Evolutionary conservation across 2,888 invertebrate species (phyloP).

Genomic region (Sminthurinus aureus): DNA sequence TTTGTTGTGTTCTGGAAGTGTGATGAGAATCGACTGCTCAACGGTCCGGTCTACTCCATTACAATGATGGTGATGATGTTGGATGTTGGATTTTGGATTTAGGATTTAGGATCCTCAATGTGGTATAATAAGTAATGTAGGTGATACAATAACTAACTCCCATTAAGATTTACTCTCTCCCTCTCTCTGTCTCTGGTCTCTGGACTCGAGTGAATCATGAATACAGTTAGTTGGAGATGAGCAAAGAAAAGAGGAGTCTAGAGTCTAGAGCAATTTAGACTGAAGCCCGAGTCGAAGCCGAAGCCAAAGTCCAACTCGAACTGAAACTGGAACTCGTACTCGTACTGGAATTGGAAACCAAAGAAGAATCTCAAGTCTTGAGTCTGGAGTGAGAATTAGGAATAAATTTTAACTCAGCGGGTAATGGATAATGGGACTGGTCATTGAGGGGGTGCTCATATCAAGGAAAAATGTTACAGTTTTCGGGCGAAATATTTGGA

Average conservation of each 20-base stretch:
- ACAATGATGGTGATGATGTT: no score
- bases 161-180: conserved; percentile 25
- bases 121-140: not conserved
- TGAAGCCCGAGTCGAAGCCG: no score
- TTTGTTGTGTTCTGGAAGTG: not conserved
- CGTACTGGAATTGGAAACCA: no score
- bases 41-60: no score
- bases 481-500: conserved; percentile 52
- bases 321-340: no score
- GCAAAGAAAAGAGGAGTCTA: not conserved
- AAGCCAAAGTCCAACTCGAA: no score
- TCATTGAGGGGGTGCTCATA: conserved; percentile 43
- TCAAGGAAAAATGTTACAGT: conserved; percentile 49
- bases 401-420: conserved; percentile 52
- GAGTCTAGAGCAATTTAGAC: no score
- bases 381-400: conserved; percentile 33
- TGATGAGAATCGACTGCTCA: not conserved
- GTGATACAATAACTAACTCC: conserved; percentile 35
- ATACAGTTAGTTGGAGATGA: conserved; percentile 20
- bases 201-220: not conserved
- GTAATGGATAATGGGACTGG: conserved; percentile 51
- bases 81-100: no score
- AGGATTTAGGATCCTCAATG: not conserved
- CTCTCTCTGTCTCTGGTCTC: no score
- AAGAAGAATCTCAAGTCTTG: not conserved